Evolutionary conservation across 2,888 invertebrate genomes (phyloP), one percentile per base, ranked within the genome.

Genomic region (Polyommatus iphigenia): DNA sequence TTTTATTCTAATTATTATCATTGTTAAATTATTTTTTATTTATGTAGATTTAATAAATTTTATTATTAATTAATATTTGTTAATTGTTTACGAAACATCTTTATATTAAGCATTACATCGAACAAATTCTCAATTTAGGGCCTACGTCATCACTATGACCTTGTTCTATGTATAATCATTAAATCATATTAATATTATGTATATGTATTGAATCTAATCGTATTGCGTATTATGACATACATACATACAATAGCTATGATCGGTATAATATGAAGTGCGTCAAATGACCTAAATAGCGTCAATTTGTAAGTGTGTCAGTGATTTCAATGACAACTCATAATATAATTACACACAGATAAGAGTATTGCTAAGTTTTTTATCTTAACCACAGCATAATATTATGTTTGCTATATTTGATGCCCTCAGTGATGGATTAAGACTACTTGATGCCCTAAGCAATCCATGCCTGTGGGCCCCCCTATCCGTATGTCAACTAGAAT

Each of bases 261-360:
- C 59, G 59, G 59, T 59, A 20, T 20, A 59, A 20, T 20, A 59
- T 59, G 7, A 59, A 67, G 24, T 67, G 67, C 67, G 67, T 29
- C 67, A 67, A 67, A 67, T 29, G 67, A 67, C 67, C 67, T 67
- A 15, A 18, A 67, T 67, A 67, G 67, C 67, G 20, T 29, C 67
- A 67, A 67, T 67, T 67, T 67, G 67, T 67, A 67, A 67, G 67
- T 67, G 67, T 67, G 67, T 67, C 67, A 67, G 67, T 76, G 57
- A 76, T 57, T 76, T 75, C 41, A 75, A 75, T 46, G 57, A 76
- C 57, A 54, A 76, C 50, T 54, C 50, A 54, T 18, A 76, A 76
- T 54, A 50, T 54, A 50, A 73, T 41, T 20, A 73, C 76, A 67
- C 15, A 29, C 29, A 67, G 67, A 67, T 32, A 67, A 67, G 29